phyloP scores from a whole-genome alignment of 2,797 vertebrate species.

The Myotis findleyi region DNA sequence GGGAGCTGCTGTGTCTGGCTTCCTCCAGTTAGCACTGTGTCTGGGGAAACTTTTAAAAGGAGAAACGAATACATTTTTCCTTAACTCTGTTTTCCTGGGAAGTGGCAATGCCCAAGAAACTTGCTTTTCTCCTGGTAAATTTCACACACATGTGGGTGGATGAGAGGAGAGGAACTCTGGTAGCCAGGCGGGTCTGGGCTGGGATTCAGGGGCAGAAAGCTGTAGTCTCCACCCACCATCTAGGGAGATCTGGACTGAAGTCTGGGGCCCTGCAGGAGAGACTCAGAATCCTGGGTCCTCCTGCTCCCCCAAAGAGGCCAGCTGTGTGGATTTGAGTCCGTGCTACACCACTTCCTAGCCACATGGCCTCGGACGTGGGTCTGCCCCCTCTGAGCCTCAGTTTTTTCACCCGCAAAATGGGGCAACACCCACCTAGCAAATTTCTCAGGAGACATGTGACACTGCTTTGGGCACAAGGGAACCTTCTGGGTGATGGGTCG shows the following conservation, averaged over 20 bases:
- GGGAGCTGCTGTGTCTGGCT: neutral
- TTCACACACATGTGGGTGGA: neutral
- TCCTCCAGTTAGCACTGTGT: neutral
- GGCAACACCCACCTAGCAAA: neutral
- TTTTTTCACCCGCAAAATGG: neutral
- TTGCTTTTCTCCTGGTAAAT: neutral
- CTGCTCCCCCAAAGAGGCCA: neutral
- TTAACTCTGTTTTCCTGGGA: neutral
- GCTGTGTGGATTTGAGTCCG: neutral
- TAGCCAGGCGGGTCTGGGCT: neutral
- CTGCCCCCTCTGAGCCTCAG: neutral
- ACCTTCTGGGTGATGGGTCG: neutral
- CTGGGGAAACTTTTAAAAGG: neutral
- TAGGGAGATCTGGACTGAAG: too few relatives aligned
- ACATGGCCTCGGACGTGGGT: neutral
- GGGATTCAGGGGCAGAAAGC: neutral
- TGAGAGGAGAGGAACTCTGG: too few relatives aligned
- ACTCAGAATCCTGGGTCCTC: neutral
- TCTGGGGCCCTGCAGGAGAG: neutral
- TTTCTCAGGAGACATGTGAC: fast-evolving
- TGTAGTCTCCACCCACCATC: neutral
- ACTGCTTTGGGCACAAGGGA: neutral
- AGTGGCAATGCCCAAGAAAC: neutral
- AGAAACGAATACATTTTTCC: neutral
- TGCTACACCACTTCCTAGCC: neutral